Evolutionary conservation across 2,113 vertebrate species (phyloP), one percentile per base, ranked within the genome.

Genomic region (Accipiter cooperii): DNA sequence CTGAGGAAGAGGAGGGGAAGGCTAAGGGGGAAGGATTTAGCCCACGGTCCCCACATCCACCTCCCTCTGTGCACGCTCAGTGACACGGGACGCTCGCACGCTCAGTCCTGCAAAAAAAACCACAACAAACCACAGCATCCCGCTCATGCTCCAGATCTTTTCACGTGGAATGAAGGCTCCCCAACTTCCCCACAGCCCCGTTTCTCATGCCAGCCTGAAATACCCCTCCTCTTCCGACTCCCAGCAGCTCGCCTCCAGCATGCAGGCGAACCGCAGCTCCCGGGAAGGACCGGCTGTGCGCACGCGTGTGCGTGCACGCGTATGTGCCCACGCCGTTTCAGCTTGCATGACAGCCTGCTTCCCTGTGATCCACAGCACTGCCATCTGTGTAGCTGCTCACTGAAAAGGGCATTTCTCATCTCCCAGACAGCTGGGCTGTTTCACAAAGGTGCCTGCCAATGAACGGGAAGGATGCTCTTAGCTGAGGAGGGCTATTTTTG

Each of bases 1-100:
- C 68, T 36, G 77, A 89, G 87, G 84, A 81, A 76, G 80, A 82
- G 84, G 77, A 93, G 40, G 36, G 55, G 26, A 49, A 76, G 42
- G 63, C 38, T 31, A 1, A 57, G 16, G 40, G 40, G 60, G 26
- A 49, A 79, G 38, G 57, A 44, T 68, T 92, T 33, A 44, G 12
- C 57, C 91, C 66, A 3, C 38, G 9, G 47, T 11, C 71, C 71
- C 68, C 68, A 49, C n/a, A 15, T 16, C 63, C 76, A 13, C 8
- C 55, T n/a, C 60, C 3, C 7, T 4, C 49, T 6, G 19, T 31
- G 44, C 11, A 3, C 4, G 1, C 73, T 13, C 3, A 0, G 73
- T 4, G 18, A 20, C n/a, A 5, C 3, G 0, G 76, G 24, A 6
- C 11, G 1, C 17, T 38, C 9, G 0, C 51, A 2, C 3, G 3